Conservation (phyloP, 2,888 invertebrate species). For the Thereva nobilitata region DNA sequence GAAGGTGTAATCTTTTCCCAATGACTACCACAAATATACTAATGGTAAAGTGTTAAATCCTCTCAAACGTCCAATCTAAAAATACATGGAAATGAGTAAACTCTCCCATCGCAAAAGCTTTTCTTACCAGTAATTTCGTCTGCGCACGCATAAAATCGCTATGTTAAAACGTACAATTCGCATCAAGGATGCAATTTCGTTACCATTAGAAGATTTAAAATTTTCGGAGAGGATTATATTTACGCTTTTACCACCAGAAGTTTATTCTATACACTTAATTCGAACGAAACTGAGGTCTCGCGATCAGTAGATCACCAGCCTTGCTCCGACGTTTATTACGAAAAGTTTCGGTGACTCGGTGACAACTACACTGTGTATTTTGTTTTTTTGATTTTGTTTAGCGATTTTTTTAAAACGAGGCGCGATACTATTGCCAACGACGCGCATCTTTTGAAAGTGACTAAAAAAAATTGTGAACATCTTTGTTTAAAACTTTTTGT, state of each 20-base stretch:
- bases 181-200: constrained; percentile 12
- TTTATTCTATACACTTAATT: constrained; percentile 58
- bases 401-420: constrained; percentile 36
- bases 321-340: constrained; percentile 60
- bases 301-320: constrained; percentile 62
- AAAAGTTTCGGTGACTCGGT: constrained; percentile 49
- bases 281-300: constrained; percentile 61
- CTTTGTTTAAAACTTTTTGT: constrained; percentile 41
- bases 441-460: constrained; percentile 43
- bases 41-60: too few relatives aligned
- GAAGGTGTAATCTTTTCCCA: too few relatives aligned
- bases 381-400: constrained; percentile 39
- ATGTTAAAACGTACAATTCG: constrained; percentile 4
- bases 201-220: constrained; percentile 22
- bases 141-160: too few relatives aligned
- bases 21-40: too few relatives aligned
- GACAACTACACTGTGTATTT: constrained; percentile 54
- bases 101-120: too few relatives aligned
- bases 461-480: constrained; percentile 41
- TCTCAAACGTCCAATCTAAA: too few relatives aligned
- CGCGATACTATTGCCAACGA: constrained; percentile 44
- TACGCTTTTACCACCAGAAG: constrained; percentile 24
- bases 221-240: constrained; percentile 16
- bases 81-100: too few relatives aligned
- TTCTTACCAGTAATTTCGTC: too few relatives aligned